A percentile compares a stretch with the other conserved stretches of the same genome.
Evolutionary conservation across 2,888 invertebrate genomes (phyloP).

Genomic region (Tupiocoris notatus): DNA sequence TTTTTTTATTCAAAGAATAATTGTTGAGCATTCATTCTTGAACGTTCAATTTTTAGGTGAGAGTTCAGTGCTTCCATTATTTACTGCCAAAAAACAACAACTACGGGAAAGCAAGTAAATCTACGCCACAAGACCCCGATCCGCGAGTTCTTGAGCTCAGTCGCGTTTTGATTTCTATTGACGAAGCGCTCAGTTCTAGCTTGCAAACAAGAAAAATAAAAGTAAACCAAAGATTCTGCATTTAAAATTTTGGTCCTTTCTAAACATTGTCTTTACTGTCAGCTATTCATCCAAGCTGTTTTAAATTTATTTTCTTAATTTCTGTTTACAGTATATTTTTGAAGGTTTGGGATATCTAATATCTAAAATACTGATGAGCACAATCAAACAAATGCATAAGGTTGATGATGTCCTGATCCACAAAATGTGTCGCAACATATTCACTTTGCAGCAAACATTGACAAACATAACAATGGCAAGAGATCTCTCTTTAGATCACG

Average conservation of each 20-base stretch:
- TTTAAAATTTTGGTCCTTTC: constrained; percentile 4
- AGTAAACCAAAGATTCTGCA: constrained; percentile 54
- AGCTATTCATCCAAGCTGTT: constrained; percentile 2
- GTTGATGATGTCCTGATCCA: constrained; percentile 81
- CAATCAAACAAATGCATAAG: constrained; percentile 72
- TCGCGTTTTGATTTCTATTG: constrained; percentile 72
- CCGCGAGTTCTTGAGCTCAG: constrained; percentile 74
- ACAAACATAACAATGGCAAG: constrained; percentile 78
- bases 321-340: constrained; percentile 72
- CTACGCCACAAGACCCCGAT: constrained; percentile 68
- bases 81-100: constrained; percentile 63
- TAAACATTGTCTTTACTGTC: not conserved
- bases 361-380: constrained; percentile 75
- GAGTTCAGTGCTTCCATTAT: constrained; percentile 95
- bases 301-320: not conserved
- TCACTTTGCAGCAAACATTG: constrained; percentile 80
- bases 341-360: constrained; percentile 84
- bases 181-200: constrained; percentile 72
- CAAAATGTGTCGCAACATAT: constrained; percentile 80
- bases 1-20: no score
- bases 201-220: constrained; percentile 75
- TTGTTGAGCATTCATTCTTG: not conserved
- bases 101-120: constrained; percentile 52
- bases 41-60: constrained; percentile 58
- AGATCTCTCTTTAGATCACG: constrained; percentile 83